Evolutionary conservation across 2,113 vertebrate genomes (phyloP).

Genomic region (Marcusenius ussheri): DNA sequence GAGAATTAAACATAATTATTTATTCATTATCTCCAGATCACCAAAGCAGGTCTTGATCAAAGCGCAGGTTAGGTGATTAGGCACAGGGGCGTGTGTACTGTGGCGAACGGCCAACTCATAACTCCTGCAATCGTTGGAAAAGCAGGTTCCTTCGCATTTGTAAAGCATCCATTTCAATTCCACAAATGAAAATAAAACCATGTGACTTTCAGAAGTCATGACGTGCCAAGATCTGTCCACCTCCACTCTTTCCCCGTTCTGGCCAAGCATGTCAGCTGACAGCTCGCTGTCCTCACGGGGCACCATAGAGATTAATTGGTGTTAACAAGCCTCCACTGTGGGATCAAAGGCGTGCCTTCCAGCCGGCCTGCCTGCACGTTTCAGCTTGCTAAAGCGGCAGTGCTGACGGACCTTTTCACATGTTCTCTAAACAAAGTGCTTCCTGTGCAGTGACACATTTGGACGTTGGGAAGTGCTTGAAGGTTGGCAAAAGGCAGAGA

Average conservation of each 20-base stretch:
- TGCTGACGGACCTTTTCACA: not conserved
- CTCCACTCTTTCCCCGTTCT: not conserved
- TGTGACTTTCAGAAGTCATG: not conserved
- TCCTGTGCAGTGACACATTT: not conserved
- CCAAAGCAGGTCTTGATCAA: constrained; percentile 27
- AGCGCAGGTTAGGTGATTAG: not conserved
- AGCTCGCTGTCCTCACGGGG: not conserved
- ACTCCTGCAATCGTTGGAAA: not conserved
- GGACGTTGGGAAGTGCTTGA: not conserved
- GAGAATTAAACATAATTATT: constrained; percentile 42
- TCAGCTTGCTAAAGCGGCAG: not conserved
- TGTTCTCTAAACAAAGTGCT: not conserved
- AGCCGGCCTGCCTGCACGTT: not conserved
- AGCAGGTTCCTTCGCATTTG: not conserved
- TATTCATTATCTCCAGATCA: constrained; percentile 34
- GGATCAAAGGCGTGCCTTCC: not conserved
- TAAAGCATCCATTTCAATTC: not conserved
- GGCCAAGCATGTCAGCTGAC: not conserved
- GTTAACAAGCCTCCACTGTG: not conserved
- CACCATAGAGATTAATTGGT: not conserved
- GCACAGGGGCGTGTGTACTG: not conserved
- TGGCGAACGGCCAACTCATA: not conserved
- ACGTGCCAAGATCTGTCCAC: not conserved
- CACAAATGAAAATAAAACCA: not conserved
- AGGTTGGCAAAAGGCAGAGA: not conserved